Evolutionary conservation across 2,797 vertebrate genomes (phyloP), one percentile per base, ranked within the genome.

Genomic region (Tangara arthus): DNA sequence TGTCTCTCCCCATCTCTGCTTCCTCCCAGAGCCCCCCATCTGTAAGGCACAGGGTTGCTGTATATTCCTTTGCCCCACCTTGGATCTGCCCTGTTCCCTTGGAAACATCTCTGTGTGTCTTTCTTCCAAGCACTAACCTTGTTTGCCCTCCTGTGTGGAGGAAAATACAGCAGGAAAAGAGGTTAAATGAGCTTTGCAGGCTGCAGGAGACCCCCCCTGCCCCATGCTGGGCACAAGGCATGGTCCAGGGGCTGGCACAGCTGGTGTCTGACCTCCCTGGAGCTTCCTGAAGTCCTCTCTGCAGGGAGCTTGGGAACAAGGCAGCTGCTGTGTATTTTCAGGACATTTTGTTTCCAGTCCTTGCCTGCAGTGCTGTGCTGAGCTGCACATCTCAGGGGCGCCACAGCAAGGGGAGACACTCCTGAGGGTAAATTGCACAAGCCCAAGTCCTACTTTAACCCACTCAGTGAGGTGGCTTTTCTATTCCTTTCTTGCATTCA

Each of bases 161-260:
- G 46, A 69, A 73, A 69, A 73, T 2, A 1, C 0, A 1, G 4
- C 22, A 56, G 32, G 26, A 15, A 30, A 49, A 64, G 52, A 37
- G 18, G 34, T 28, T 57, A 24, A 37, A 28, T 18, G 50, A 80
- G 50, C 37, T 53, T 41, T 47, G 22, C 49, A 85, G 57, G 23
- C 35, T 71, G 39, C 13, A 59, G 64, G 28, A 26, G 46, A 35
- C 23, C 0, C 22, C 0, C 1, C 0, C 18, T 28, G 52, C 42
- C 44, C 35, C 5, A 10, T 0, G 4, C 34, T 3, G 22, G 50
- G 22, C 55, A 32, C 20, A 6, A 1, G 1, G 42, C 28, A 41
- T 0, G 1, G 21, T 21, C 26, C 0, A 0, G 50, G 41, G 66
- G 6, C 34, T 60, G 59, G 28, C 44, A 69, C 50, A 41, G 37